phyloP scores from a whole-genome alignment of 2,113 vertebrate species.

The Nothocercus julius region DNA sequence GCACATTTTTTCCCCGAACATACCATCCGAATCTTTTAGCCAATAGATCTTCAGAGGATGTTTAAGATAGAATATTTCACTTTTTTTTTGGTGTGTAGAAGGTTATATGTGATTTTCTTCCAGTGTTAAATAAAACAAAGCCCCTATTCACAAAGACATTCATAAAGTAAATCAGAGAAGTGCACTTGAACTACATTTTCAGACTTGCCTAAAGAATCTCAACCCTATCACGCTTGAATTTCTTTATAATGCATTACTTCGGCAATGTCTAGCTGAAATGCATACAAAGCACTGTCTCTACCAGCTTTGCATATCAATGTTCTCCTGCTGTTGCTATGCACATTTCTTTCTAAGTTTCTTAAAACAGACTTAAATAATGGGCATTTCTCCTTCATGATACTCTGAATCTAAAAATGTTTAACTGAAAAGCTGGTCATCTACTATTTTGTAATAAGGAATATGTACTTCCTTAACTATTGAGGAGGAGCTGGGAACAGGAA shows the following conservation, averaged over 20 bases:
- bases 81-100: background rate
- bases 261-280: slow-evolving; percentile 12
- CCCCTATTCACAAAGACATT: background rate
- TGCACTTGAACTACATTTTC: background rate
- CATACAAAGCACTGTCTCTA: slow-evolving; percentile 1
- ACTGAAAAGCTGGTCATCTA: background rate
- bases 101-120: background rate
- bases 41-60: background rate
- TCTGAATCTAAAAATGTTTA: background rate
- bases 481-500: background rate
- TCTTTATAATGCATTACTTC: background rate
- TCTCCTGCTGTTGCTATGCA: background rate
- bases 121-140: background rate
- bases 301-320: slow-evolving; percentile 10
- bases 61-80: background rate
- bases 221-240: background rate
- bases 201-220: background rate
- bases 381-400: background rate
- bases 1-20: rapidly evolving
- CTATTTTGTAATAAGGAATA: background rate
- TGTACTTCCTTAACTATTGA: background rate
- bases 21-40: background rate
- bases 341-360: background rate
- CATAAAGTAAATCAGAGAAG: background rate
- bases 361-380: background rate